A percentile compares a stretch with the other conserved stretches of the same genome.
Evolutionary conservation across 2,888 invertebrate species (phyloP).

Genomic region (Cloeon dipterum): DNA sequence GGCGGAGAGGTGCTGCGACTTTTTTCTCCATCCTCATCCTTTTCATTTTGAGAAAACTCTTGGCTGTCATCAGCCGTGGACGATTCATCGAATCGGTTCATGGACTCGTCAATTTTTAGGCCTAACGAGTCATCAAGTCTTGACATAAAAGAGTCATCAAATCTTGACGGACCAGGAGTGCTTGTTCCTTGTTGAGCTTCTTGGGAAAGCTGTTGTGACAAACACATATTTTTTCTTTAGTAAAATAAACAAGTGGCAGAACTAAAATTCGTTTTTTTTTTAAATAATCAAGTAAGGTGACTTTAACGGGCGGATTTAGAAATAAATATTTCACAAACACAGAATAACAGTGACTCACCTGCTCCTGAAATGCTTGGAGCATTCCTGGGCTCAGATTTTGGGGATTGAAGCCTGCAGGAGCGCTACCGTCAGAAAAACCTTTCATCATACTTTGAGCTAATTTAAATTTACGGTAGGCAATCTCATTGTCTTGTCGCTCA

Average conservation of each 20-base stretch:
- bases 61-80: neutral
- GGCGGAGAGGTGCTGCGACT: neutral
- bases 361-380: conserved; percentile 10
- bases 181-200: neutral
- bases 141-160: neutral
- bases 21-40: neutral
- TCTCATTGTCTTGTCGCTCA: conserved; percentile 79
- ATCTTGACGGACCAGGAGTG: neutral
- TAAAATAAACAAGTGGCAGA: too few species aligned
- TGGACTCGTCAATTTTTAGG: neutral
- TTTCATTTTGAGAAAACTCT: neutral
- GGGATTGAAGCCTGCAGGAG: neutral
- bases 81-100: neutral
- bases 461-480: conserved; percentile 59
- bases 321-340: too few species aligned
- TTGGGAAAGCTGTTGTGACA: too few species aligned
- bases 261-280: too few species aligned
- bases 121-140: neutral
- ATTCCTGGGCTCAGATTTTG: conserved; percentile 8
- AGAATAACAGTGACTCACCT: conserved; percentile 10
- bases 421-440: conserved; percentile 25
- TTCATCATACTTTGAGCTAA: conserved; percentile 32
- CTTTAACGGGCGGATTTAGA: too few species aligned
- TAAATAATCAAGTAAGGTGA: too few species aligned
- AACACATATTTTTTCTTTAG: too few species aligned